Conservation (phyloP, 2,113 vertebrate genomes). For the Entomyzon cyanotis region DNA sequence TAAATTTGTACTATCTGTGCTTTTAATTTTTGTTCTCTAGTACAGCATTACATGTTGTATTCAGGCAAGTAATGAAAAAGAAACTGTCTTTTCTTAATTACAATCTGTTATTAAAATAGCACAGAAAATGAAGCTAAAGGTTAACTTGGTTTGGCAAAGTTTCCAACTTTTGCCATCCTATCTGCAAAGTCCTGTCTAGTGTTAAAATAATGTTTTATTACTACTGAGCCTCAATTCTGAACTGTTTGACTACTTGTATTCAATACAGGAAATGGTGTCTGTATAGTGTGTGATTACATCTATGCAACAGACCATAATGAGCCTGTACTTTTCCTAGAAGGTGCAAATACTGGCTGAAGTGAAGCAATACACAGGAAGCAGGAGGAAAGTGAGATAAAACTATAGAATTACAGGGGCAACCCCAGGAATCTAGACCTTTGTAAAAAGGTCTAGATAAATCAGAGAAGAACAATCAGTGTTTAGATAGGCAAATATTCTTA, state of each 20-base stretch:
- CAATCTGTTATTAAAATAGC: neutral
- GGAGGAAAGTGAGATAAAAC: neutral
- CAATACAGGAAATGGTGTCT: neutral
- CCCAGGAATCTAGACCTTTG: neutral
- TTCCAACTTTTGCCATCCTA: neutral
- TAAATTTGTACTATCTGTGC: neutral
- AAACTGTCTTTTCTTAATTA: neutral
- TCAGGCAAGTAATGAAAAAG: neutral
- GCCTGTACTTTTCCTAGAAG: neutral
- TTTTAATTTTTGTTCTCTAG: neutral
- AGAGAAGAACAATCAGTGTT: neutral
- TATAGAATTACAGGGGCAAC: neutral
- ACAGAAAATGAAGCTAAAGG: neutral
- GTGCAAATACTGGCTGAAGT: neutral
- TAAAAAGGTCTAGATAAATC: neutral
- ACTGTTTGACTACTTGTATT: neutral
- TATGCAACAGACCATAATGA: neutral
- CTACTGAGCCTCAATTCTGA: neutral
- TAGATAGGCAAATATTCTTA: neutral
- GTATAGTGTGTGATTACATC: neutral
- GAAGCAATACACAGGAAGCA: neutral
- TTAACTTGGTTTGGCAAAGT: neutral
- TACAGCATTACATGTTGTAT: neutral
- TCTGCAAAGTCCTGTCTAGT: neutral
- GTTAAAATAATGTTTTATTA: neutral